Base-by-base conservation (phyloP, 2,888 invertebrate species). In the Hoplodrina blanda region DNA sequence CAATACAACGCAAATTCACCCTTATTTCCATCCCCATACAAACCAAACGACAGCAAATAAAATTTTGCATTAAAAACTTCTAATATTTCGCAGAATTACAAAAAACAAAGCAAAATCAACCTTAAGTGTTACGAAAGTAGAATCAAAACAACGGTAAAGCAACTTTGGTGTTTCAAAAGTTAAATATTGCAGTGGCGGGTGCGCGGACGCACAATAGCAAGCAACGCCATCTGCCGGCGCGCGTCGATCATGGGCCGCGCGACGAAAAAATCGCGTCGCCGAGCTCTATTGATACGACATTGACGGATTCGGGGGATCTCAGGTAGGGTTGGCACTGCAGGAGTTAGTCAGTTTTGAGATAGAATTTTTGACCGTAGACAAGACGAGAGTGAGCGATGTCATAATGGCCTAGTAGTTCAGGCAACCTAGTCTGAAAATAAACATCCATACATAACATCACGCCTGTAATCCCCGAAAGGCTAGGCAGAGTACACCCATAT, bases 211-310 rank as follows among this genome's bases (percentile, higher is more conserved):
- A 85, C 88, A 87, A 85, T 84, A 85, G 84, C 74, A 50, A 77
- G 60, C 85, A 87, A 78, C 86, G 88, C 88, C 88, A 88, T 86
- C 88, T 88, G 82, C 80, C 85, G 88, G 76, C 73, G 80, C 78
- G 87, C 83, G 87, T 83, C 81, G 88, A 85, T 87, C 84, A 82
- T 86, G 83, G 72, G 52, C 67, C 78, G 74, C 73, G 85, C 85
- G 87, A 81, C 84, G 84, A 89, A 90, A 94, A 94, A 94, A 90
- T 90, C 91, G 88, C 90, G 85, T 87, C 88, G 87, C 86, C 84
- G 87, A 84, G 89, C 89, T 90, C 92, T 94, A 94, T 95, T 90
- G 95, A 95, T 94, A 91, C 93, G 95, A 95, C 95, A 93, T 92
- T 95, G 95, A 95, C 94, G 94, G 92, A 95, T 94, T 93, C 91